phyloP scores from a whole-genome alignment of 2,113 vertebrate species.

The Chamaea fasciata region DNA sequence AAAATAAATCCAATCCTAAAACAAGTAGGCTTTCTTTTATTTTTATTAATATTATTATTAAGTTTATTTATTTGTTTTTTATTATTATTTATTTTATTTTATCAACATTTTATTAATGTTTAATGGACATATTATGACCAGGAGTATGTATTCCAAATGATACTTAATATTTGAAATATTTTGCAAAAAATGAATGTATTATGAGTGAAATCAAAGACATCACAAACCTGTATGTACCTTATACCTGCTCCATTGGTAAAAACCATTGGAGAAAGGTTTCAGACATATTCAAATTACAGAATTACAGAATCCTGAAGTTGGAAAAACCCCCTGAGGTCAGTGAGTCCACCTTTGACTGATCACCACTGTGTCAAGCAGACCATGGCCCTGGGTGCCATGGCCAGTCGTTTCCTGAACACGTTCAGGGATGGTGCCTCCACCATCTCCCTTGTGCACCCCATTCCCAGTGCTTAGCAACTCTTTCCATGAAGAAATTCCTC shows the following conservation, averaged over 20 bases:
- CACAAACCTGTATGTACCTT: not conserved
- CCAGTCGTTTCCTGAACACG: too few relatives aligned
- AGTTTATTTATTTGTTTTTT: too few relatives aligned
- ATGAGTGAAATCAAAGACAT: not conserved
- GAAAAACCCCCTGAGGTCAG: rapidly evolving
- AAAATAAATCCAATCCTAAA: not conserved
- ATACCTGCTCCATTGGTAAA: not conserved
- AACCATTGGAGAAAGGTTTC: not conserved
- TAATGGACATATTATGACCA: not conserved
- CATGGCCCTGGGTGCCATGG: not conserved
- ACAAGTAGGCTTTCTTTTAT: not conserved
- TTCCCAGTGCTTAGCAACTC: not conserved
- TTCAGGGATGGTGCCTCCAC: not conserved
- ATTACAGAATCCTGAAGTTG: not conserved
- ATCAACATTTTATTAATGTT: not conserved
- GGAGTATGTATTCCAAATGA: not conserved
- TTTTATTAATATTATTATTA: not conserved
- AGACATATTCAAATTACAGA: not conserved
- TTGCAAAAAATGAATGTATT: not conserved
- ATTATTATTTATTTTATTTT: too few relatives aligned
- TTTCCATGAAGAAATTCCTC: not conserved
- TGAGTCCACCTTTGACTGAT: not conserved
- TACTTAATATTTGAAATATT: not conserved
- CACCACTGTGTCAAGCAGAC: not conserved
- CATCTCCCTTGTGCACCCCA: too few relatives aligned